Conservation (phyloP, 2,888 invertebrate species). For the Patella pellucida region DNA sequence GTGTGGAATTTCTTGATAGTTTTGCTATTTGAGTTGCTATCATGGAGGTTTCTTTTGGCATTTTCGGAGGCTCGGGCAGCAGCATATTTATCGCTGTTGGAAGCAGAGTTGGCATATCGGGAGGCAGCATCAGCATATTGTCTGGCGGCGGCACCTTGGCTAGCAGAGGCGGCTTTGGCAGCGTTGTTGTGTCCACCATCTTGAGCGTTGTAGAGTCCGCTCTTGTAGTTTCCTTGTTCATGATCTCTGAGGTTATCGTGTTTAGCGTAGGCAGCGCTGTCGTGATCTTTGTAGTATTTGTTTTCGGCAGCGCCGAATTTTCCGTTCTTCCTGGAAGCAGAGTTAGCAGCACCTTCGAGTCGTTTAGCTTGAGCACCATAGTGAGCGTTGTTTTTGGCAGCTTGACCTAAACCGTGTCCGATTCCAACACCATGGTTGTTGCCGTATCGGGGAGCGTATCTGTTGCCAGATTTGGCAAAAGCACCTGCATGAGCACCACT, state of each 20-base stretch:
- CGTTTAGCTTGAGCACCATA: slow-evolving; percentile 2
- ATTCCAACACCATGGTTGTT: not conserved
- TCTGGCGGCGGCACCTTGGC: slow-evolving; percentile 6
- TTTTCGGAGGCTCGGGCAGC: not conserved
- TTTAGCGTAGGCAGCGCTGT: slow-evolving; percentile 1
- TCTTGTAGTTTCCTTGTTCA: slow-evolving; percentile 9
- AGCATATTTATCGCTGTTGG: slow-evolving; percentile 8
- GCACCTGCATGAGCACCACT: slow-evolving; percentile 25
- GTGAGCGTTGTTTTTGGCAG: slow-evolving; percentile 1
- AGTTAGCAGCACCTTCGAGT: not conserved
- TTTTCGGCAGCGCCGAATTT: slow-evolving; percentile 8
- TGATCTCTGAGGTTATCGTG: slow-evolving; percentile 10
- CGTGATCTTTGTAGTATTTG: slow-evolving; percentile 7
- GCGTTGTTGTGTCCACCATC: slow-evolving; percentile 4
- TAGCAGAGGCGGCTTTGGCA: not conserved
- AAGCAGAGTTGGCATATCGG: not conserved
- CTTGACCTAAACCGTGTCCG: not conserved
- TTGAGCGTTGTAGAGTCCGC: not conserved
- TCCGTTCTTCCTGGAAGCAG: not conserved
- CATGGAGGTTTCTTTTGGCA: not conserved
- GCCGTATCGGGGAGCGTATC: not conserved
- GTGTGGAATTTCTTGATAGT: slow-evolving; percentile 8
- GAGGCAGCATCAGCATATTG: slow-evolving; percentile 6
- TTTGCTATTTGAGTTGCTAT: slow-evolving; percentile 8
- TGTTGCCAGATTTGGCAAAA: not conserved